Conservation (phyloP, 2,888 invertebrate genomes). For the Tetanocera ferruginea region DNA sequence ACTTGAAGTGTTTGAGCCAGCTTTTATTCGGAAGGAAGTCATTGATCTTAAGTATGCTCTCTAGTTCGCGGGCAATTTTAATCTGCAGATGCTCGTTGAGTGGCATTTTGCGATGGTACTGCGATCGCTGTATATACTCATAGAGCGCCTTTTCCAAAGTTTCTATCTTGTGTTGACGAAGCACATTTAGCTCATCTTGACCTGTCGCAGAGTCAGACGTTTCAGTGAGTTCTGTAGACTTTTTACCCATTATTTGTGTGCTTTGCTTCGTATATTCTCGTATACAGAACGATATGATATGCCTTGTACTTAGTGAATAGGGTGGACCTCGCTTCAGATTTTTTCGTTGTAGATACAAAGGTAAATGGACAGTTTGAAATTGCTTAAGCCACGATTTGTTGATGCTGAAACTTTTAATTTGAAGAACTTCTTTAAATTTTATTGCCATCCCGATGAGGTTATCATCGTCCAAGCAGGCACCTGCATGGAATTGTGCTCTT, state of each 20-base stretch:
- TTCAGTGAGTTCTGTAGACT: conserved; percentile 44
- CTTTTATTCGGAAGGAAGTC: conserved; percentile 60
- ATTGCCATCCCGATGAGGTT: conserved; percentile 58
- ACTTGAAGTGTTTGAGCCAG: conserved; percentile 61
- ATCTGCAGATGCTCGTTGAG: conserved; percentile 55
- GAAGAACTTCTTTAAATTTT: conserved; percentile 59
- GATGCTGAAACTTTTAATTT: conserved; percentile 57
- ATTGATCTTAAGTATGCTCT: conserved; percentile 62
- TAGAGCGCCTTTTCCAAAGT: conserved; percentile 63
- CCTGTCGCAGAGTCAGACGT: conserved; percentile 57
- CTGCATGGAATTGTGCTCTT: conserved; percentile 50
- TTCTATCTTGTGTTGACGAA: conserved; percentile 60
- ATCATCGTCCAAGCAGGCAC: conserved; percentile 59
- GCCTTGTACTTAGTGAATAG: conserved; percentile 57
- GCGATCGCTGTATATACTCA: conserved; percentile 63
- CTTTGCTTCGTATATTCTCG: conserved; percentile 33
- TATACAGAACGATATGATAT: conserved; percentile 62
- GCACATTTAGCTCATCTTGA: conserved; percentile 53
- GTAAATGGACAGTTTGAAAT: conserved; percentile 61
- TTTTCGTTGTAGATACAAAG: conserved; percentile 61
- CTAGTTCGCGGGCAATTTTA: conserved; percentile 55
- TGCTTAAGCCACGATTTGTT: conserved; percentile 63
- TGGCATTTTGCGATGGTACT: conserved; percentile 58
- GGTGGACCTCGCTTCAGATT: conserved; percentile 57
- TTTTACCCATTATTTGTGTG: conserved; percentile 1